Evolutionary conservation across 2,113 vertebrate species (phyloP).

Genomic region (Hymenochirus boettgeri): DNA sequence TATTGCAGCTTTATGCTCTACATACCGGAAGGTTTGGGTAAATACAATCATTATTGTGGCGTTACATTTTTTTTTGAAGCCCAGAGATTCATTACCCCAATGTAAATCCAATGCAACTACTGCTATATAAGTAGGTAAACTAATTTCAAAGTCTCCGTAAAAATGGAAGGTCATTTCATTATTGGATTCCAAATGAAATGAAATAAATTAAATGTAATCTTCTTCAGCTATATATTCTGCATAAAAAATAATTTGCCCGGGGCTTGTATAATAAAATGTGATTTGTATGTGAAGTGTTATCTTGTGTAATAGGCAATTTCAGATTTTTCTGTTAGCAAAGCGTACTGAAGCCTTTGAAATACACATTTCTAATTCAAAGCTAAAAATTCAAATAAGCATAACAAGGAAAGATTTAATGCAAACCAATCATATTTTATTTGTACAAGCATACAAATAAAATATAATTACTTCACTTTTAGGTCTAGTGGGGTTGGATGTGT

Average conservation of each 20-base stretch:
- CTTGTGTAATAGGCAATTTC: background rate
- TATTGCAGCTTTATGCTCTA: too few species aligned
- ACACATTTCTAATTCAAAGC: conserved; percentile 24
- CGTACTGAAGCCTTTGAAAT: background rate
- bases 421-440: too few species aligned
- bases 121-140: conserved; percentile 3
- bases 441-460: too few species aligned
- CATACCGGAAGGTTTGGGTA: too few species aligned
- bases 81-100: too few species aligned
- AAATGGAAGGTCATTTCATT: conserved; percentile 1
- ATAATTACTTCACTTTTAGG: too few species aligned
- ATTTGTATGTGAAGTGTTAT: background rate
- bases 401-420: too few species aligned
- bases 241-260: background rate
- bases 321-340: background rate
- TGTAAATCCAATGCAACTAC: too few species aligned
- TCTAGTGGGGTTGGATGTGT: too few species aligned
- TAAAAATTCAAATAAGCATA: background rate
- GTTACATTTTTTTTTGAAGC: too few species aligned
- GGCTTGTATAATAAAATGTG: conserved; percentile 4
- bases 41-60: too few species aligned
- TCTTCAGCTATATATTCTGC: conserved; percentile 3
- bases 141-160: conserved; percentile 4
- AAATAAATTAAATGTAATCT: conserved; percentile 18
- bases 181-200: conserved; percentile 14